phyloP scores from a whole-genome alignment of 2,888 invertebrate genomes.

The Isotomurus palustris region DNA sequence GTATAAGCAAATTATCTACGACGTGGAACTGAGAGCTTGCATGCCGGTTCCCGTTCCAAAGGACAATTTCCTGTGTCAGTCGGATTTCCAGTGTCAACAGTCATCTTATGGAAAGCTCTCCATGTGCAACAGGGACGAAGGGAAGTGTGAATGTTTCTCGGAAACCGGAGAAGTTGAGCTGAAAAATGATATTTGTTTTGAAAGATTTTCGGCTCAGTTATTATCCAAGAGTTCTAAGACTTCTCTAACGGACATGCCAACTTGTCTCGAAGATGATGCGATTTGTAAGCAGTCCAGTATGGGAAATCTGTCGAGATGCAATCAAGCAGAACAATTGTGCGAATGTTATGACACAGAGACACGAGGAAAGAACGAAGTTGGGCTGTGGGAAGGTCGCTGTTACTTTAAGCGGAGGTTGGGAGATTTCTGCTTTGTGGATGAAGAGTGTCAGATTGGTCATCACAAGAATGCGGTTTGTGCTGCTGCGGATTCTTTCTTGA shows the following conservation, averaged over 20 bases:
- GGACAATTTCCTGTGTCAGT: constrained; percentile 15
- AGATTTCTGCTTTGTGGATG: constrained; percentile 19
- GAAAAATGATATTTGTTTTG: too few species aligned
- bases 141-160: constrained; percentile 14
- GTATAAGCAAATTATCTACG: too few species aligned
- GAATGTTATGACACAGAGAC: constrained; percentile 24
- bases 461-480: constrained; percentile 31
- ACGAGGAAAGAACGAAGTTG: constrained; percentile 15
- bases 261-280: constrained; percentile 4
- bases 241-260: too few species aligned
- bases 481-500: constrained; percentile 16
- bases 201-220: too few species aligned
- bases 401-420: constrained; percentile 8
- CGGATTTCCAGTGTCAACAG: constrained; percentile 15
- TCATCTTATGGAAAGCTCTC: constrained; percentile 22
- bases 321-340: neutral
- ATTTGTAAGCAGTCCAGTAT: constrained; percentile 7
- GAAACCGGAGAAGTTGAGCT: constrained; percentile 7
- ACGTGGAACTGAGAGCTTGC: constrained; percentile 9
- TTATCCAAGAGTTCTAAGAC: too few species aligned
- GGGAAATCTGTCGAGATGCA: constrained; percentile 20
- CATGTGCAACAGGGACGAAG: constrained; percentile 13
- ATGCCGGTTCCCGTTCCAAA: constrained; percentile 8
- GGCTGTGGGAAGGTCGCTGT: constrained; percentile 14
- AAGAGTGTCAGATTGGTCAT: constrained; percentile 20